These are phyloP conservation scores for Vultur gryphus DNA, from an alignment of 2,797 vertebrate species.

Conservation along the genomic window DNA sequence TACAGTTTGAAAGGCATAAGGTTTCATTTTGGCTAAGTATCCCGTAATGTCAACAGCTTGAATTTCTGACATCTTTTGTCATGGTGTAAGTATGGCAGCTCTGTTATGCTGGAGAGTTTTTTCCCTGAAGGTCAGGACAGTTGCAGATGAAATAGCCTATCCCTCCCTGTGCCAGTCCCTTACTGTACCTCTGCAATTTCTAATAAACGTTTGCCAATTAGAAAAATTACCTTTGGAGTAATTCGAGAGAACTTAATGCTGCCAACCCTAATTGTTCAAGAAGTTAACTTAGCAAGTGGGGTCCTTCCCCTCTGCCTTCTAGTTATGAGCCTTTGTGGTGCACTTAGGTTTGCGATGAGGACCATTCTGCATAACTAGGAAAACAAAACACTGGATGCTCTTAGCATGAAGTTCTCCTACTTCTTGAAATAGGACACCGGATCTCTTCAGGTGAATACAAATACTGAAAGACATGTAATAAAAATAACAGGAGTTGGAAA, in stretches of 20 bases:
- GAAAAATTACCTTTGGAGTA: not conserved
- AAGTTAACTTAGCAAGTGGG: not conserved
- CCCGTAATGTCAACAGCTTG: not conserved
- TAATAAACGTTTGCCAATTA: not conserved
- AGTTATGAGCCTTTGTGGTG: not conserved
- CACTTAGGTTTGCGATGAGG: not conserved
- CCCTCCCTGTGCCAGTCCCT: not conserved
- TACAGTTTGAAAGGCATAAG: not conserved
- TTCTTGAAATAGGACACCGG: not conserved
- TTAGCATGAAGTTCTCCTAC: not conserved
- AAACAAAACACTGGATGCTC: not conserved
- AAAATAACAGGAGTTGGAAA: not conserved
- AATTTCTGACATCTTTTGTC: slow-evolving; percentile 40
- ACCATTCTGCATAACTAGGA: not conserved
- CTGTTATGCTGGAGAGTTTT: not conserved
- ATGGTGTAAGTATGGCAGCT: not conserved
- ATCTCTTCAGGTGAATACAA: not conserved
- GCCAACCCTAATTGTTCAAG: not conserved
- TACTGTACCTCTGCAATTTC: not conserved
- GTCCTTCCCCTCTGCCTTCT: not conserved
- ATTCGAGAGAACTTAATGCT: not conserved
- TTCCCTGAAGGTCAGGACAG: slow-evolving; percentile 18
- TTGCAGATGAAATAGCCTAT: not conserved
- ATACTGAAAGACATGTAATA: not conserved
- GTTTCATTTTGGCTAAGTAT: not conserved